phyloP scores from a whole-genome alignment of 2,797 vertebrate genomes.

The Sebastes steindachneri region DNA sequence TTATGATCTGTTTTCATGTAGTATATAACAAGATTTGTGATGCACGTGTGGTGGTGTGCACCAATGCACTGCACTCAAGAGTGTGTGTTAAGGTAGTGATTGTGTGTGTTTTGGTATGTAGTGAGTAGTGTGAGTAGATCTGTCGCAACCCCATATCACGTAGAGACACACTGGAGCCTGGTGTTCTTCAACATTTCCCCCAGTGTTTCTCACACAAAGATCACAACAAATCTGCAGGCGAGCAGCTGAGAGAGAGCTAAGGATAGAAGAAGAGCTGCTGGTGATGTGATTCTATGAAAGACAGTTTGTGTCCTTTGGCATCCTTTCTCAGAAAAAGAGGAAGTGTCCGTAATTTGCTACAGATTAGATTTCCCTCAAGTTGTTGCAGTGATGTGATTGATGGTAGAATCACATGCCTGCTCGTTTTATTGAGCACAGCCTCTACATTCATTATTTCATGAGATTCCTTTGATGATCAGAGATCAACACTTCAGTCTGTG shows the following conservation, averaged over 20 bases:
- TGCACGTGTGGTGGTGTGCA: background rate
- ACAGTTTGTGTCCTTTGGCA: conserved; percentile 47
- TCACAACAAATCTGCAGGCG: conserved; percentile 35
- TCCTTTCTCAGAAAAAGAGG: conserved; percentile 5
- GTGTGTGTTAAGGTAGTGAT: background rate
- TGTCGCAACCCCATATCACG: conserved; percentile 17
- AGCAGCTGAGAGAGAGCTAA: conserved; percentile 37
- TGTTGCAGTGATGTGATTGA: background rate
- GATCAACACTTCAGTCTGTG: conserved; percentile 24
- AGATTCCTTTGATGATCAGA: conserved; percentile 11
- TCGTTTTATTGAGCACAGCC: background rate
- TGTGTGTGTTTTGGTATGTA: background rate
- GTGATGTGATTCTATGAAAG: conserved; percentile 14
- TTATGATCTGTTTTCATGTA: conserved; percentile 25
- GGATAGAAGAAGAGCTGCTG: conserved; percentile 44
- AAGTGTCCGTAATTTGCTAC: conserved; percentile 18
- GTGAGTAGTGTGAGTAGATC: conserved; percentile 10
- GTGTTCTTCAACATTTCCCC: conserved; percentile 35
- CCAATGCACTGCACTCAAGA: background rate
- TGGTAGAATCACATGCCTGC: background rate
- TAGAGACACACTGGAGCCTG: conserved; percentile 16
- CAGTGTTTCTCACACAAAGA: conserved; percentile 44
- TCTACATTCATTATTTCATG: background rate
- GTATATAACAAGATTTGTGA: background rate
- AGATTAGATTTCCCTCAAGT: conserved; percentile 8